These are phyloP conservation scores for Callimico goeldii DNA, from an alignment of 2,797 vertebrate species.

Conservation along the genomic window DNA sequence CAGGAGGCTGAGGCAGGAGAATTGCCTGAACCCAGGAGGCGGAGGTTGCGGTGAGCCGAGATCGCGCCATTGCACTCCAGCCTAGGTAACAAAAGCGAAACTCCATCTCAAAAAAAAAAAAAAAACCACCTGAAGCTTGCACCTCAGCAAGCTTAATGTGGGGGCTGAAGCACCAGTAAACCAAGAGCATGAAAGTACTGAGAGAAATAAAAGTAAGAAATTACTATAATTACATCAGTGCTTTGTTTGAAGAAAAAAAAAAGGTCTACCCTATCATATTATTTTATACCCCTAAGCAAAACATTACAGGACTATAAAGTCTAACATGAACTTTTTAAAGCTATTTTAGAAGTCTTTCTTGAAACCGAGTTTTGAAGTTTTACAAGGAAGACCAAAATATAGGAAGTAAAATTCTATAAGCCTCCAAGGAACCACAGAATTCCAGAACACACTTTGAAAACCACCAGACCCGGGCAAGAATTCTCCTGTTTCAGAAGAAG, in stretches of 20 bases:
- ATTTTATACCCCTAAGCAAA: neutral
- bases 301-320: neutral
- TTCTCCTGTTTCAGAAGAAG: neutral
- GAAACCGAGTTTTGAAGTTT: slow-evolving; percentile 43
- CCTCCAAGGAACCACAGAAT: neutral
- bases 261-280: neutral
- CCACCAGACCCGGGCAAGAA: neutral
- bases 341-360: neutral
- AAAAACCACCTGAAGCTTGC: neutral
- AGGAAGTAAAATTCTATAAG: neutral
- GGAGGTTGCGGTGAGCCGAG: too few relatives aligned
- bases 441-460: neutral
- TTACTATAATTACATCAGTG: neutral
- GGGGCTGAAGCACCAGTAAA: neutral
- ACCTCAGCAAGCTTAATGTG: neutral
- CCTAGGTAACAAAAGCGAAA: too few relatives aligned
- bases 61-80: too few relatives aligned
- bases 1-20: too few relatives aligned
- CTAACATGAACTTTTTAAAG: neutral
- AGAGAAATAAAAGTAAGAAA: neutral
- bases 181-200: neutral
- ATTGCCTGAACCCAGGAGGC: too few relatives aligned
- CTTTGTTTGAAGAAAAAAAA: neutral
- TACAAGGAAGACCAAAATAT: neutral
- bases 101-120: too few relatives aligned